Evolutionary conservation across 35 echinoderm and acorn worm genomes (phyloP), one percentile per base, ranked within the genome.

Genomic region (Amphiura filiformis): DNA sequence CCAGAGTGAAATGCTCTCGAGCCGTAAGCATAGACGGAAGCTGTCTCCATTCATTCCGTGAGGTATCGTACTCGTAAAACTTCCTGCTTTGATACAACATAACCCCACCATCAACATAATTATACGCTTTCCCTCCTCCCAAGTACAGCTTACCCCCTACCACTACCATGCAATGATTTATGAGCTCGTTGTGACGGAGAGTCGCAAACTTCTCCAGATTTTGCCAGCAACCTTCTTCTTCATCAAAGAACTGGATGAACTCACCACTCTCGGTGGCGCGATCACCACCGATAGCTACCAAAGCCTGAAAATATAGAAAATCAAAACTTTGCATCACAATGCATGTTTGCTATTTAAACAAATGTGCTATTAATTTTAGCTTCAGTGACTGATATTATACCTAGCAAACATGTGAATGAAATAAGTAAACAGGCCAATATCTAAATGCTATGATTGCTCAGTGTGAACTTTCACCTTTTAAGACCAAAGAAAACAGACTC

Each of bases 211-310:
- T 70, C 26, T 70, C 61, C 61, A 70, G 26, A 23, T 70, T 70
- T 70, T 70, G 61, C 61, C 61, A 70, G 28, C 61, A 70, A 15
- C 61, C 61, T 70, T 70, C 61, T 70, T 70, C 61, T n/a, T 70
- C 61, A 70, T 70, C 61, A 70, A 70, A 70, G 61, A 70, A 70
- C 26, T 70, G 61, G 15, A 70, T 70, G 26, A 70, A 70, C 61
- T 70, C 61, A 70, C 61, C 61, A 70, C 61, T 70, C 28, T 70
- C 61, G 4, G 61, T 70, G 7, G 61, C 61, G 7, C 61, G 7
- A 23, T 70, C 61, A 15, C 61, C 61, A 70, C 61, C 61, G 26
- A 70, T 70, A 70, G 61, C 61, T 70, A 70, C 26, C 61, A 70
- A n/a, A 26, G 61, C 61, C 61, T 70, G 28, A 18, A 11, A 30